Evolutionary conservation across 2,888 invertebrate genomes (phyloP).

Genomic region (Dusona sp.): DNA sequence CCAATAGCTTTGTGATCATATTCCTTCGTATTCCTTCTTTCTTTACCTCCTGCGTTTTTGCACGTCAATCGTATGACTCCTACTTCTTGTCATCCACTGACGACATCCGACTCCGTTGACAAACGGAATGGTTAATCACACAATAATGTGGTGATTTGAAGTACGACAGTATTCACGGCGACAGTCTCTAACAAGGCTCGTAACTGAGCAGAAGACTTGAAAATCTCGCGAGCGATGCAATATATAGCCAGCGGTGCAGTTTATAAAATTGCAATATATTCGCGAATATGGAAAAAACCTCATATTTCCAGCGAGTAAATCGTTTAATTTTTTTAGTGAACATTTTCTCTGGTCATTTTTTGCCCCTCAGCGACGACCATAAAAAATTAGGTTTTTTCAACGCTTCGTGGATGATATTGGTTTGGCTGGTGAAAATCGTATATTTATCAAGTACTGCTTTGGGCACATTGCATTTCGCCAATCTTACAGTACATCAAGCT

Average conservation of each 20-base stretch:
- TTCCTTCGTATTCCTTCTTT: neutral
- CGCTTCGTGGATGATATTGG: neutral
- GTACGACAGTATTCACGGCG: neutral
- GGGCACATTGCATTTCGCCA: conserved; percentile 50
- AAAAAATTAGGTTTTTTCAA: neutral
- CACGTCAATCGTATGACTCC: neutral
- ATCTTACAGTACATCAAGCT: conserved; percentile 53
- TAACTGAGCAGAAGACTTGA: neutral
- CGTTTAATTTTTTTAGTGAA: conserved; percentile 67
- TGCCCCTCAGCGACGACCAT: conserved; percentile 61
- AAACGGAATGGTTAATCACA: conserved; percentile 52
- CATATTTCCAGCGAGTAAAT: conserved; percentile 70
- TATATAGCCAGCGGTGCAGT: neutral
- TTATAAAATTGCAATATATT: neutral
- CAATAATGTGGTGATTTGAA: neutral
- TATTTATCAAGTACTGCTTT: conserved; percentile 38
- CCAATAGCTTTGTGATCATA: neutral
- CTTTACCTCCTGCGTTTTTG: neutral
- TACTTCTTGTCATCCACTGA: neutral
- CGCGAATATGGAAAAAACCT: conserved; percentile 12
- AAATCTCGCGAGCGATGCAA: too few relatives aligned
- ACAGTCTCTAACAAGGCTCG: conserved; percentile 11
- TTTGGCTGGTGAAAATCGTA: conserved; percentile 62
- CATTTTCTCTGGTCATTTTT: conserved; percentile 68
- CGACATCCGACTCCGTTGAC: conserved; percentile 13